phyloP scores from a whole-genome alignment of 2,888 invertebrate genomes.

The Melanargia galathea region DNA sequence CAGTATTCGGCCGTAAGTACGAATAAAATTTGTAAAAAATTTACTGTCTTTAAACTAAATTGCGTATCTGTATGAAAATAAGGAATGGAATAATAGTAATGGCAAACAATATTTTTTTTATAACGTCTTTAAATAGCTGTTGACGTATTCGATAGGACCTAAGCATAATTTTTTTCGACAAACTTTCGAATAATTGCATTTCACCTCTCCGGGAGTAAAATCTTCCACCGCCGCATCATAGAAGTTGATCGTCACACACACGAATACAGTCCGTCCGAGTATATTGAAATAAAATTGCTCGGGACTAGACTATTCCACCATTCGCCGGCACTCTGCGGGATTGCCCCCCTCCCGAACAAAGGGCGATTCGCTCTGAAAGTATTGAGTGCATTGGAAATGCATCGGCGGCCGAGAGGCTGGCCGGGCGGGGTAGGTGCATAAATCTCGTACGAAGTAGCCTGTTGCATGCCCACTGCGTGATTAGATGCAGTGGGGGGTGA shows the following conservation, averaged over 20 bases:
- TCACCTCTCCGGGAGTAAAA: too few species aligned
- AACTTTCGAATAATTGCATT: too few species aligned
- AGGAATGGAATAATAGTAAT: too few species aligned
- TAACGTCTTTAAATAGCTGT: too few species aligned
- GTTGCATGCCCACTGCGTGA: constrained; percentile 33
- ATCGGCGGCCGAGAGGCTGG: constrained; percentile 26
- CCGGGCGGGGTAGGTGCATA: background rate
- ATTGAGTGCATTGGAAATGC: constrained; percentile 27
- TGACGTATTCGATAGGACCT: too few species aligned
- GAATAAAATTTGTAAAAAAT: too few species aligned
- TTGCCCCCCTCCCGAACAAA: constrained; percentile 34
- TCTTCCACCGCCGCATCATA: too few species aligned
- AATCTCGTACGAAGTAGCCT: constrained; percentile 29
- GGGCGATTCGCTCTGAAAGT: constrained; percentile 32
- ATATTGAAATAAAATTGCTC: constrained; percentile 26
- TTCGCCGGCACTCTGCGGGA: constrained; percentile 35
- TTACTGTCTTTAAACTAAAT: too few species aligned
- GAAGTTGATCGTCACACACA: background rate
- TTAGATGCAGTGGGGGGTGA: constrained; percentile 29
- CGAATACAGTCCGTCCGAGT: background rate
- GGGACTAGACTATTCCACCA: constrained; percentile 18
- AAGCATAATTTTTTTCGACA: too few species aligned
- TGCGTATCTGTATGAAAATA: too few species aligned
- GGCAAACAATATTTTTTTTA: too few species aligned
- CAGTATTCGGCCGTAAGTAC: too few species aligned